A percentile compares a stretch with the other conserved stretches of the same genome.
Evolutionary conservation across 2,797 vertebrate genomes (phyloP).

Genomic region (Xyrichtys novacula): DNA sequence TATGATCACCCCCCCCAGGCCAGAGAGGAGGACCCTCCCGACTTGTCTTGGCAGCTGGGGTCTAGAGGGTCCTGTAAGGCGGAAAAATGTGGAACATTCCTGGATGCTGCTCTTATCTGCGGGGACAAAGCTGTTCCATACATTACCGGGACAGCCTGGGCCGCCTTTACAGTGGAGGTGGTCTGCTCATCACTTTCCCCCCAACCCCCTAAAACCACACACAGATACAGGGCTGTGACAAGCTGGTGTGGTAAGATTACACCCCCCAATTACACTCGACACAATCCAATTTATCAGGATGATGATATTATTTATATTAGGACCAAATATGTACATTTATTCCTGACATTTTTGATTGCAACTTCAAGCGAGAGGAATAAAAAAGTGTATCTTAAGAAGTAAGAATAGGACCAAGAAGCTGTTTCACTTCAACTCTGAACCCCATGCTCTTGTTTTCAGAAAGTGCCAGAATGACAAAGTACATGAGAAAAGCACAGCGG

Average conservation of each 20-base stretch:
- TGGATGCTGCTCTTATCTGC: slow-evolving; percentile 46
- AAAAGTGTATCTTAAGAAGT: slow-evolving; percentile 32
- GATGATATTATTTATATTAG: slow-evolving; percentile 7
- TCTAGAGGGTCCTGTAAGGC: slow-evolving; percentile 52
- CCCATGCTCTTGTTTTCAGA: slow-evolving; percentile 53
- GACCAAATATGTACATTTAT: slow-evolving; percentile 6
- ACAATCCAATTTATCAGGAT: slow-evolving; percentile 3
- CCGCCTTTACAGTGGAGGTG: slow-evolving; percentile 26
- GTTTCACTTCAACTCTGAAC: slow-evolving; percentile 57
- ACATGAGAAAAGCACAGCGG: slow-evolving; percentile 75
- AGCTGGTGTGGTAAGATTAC: slow-evolving; percentile 13
- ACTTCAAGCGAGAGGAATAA: slow-evolving; percentile 20
- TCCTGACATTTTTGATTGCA: neutral
- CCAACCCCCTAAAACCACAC: neutral
- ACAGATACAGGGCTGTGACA: neutral
- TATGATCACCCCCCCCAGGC: slow-evolving; percentile 28
- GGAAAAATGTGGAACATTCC: slow-evolving; percentile 44
- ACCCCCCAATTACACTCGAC: slow-evolving; percentile 7
- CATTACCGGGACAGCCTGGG: slow-evolving; percentile 11
- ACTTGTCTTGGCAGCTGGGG: slow-evolving; percentile 57
- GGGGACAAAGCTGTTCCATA: slow-evolving; percentile 47
- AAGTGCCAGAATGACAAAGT: slow-evolving; percentile 89
- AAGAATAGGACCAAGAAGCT: slow-evolving; percentile 7
- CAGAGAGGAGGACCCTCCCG: slow-evolving; percentile 20
- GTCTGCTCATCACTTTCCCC: slow-evolving; percentile 37